Evolutionary conservation across 2,888 invertebrate genomes (phyloP).

Genomic region (Papilio gigon): DNA sequence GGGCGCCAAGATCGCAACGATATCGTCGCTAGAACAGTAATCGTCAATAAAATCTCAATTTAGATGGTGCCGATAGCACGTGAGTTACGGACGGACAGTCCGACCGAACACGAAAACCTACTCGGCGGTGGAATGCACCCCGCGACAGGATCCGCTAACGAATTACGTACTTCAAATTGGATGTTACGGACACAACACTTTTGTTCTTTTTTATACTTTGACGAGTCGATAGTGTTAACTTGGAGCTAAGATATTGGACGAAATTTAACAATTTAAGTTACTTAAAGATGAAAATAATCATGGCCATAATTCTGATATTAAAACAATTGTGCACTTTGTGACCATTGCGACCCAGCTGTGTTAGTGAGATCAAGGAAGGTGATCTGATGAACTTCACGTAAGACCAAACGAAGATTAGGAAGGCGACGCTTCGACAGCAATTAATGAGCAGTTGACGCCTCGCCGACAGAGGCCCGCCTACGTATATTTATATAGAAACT

Average conservation of each 20-base stretch:
- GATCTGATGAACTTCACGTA: background rate
- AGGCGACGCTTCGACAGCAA: constrained; percentile 44
- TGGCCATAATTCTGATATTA: background rate
- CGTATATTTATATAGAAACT: constrained; percentile 67
- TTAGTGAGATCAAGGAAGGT: background rate
- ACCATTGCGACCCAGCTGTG: background rate
- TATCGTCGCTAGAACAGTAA: constrained; percentile 80
- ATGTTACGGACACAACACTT: constrained; percentile 50
- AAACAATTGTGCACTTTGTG: background rate
- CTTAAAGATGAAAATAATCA: background rate
- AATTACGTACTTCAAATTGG: constrained; percentile 72
- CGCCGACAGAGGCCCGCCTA: constrained; percentile 68
- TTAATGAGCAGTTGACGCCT: constrained; percentile 65
- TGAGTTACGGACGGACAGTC: constrained; percentile 80
- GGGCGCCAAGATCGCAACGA: constrained; percentile 82
- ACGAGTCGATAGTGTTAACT: constrained; percentile 41
- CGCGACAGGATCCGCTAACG: constrained; percentile 78
- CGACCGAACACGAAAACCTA: constrained; percentile 80
- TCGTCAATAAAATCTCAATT: constrained; percentile 83
- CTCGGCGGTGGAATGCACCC: constrained; percentile 78
- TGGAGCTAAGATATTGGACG: background rate
- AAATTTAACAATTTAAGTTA: background rate
- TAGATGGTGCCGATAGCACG: constrained; percentile 80
- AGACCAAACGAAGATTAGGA: constrained; percentile 25
- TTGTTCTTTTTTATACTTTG: constrained; percentile 51